Percentiles rank a stretch among this genome's conserved stretches.
These are phyloP conservation scores for Columbina picui DNA, from an alignment of 2,113 vertebrate species.

Conservation along the genomic window DNA sequence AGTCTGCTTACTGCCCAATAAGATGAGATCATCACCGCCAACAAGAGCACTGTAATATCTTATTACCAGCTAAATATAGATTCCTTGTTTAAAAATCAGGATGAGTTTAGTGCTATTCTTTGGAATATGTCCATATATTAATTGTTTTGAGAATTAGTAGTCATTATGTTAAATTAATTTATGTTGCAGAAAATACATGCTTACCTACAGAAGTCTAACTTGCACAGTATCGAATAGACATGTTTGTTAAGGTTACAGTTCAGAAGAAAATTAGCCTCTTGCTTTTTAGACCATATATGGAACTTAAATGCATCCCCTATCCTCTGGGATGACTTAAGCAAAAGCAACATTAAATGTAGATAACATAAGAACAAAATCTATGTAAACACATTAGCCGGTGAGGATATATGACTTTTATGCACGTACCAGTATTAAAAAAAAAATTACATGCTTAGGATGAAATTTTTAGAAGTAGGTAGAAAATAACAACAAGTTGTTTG, in stretches of 20 bases:
- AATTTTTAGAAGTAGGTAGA: background rate
- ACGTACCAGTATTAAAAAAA: fast-evolving
- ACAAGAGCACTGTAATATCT: background rate
- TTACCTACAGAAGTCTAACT: background rate
- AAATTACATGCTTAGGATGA: background rate
- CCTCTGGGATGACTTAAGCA: background rate
- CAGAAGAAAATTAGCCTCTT: background rate
- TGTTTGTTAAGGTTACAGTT: background rate
- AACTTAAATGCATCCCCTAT: background rate
- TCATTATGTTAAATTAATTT: background rate
- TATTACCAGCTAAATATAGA: background rate
- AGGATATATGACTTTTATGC: background rate
- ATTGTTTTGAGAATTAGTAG: background rate
- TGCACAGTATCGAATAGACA: background rate
- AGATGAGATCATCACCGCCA: background rate
- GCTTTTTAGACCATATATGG: background rate
- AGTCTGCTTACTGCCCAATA: background rate
- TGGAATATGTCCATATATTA: background rate
- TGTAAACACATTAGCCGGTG: background rate
- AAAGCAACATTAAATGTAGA: background rate
- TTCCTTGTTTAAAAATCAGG: background rate
- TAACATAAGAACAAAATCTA: background rate
- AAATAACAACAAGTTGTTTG: background rate
- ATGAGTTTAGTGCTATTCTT: background rate
- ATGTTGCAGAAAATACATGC: background rate